phyloP scores from a whole-genome alignment of 2,888 invertebrate genomes.

The Baronia brevicornis region DNA sequence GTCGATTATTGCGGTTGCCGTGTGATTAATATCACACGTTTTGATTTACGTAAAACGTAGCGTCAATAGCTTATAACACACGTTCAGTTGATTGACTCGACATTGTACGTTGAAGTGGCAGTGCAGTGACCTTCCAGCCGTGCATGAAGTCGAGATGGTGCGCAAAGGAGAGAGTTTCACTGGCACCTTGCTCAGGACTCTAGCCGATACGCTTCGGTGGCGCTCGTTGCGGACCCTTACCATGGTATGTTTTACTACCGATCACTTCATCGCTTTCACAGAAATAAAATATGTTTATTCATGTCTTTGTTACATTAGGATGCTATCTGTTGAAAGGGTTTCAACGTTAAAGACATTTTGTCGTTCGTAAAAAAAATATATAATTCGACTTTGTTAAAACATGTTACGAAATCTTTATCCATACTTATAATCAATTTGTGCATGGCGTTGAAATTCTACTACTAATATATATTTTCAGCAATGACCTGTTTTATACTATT shows the following conservation, averaged over 20 bases:
- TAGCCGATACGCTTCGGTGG: constrained; percentile 66
- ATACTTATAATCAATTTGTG: no score
- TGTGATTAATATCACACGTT: constrained; percentile 25
- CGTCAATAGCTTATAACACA: constrained; percentile 17
- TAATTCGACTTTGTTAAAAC: no score
- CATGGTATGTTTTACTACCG: constrained; percentile 49
- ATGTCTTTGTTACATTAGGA: no score
- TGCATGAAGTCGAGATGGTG: constrained; percentile 70
- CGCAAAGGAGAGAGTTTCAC: constrained; percentile 64
- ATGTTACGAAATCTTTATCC: no score
- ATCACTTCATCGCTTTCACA: constrained; percentile 25
- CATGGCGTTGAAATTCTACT: no score
- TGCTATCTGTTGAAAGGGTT: no score
- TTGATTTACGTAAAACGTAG: no score
- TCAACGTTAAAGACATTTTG: no score
- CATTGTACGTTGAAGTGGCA: constrained; percentile 32
- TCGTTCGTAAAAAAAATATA: no score
- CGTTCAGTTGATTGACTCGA: constrained; percentile 12
- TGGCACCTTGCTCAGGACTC: constrained; percentile 60
- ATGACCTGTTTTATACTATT: no score
- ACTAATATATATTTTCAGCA: no score
- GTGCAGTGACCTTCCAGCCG: constrained; percentile 67
- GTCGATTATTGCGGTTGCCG: constrained; percentile 67
- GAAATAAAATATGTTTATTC: no score
- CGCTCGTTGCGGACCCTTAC: constrained; percentile 52